Evolutionary conservation across 2,113 vertebrate genomes (phyloP).

Genomic region (Crypturellus undulatus): DNA sequence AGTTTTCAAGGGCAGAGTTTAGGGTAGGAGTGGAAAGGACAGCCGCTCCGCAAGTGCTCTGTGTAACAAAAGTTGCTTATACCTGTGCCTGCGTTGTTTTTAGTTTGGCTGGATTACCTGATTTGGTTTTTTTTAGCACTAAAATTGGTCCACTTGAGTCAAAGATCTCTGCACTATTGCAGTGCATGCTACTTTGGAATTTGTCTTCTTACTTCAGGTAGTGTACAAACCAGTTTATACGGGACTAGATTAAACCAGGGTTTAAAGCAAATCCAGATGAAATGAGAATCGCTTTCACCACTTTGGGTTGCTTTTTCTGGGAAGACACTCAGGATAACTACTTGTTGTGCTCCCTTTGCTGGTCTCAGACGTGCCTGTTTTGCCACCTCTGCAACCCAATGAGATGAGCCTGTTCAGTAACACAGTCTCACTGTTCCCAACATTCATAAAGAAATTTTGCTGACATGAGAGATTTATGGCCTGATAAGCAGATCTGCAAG

Average conservation of each 20-base stretch:
- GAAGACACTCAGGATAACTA: neutral
- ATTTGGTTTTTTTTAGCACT: neutral
- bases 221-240: neutral
- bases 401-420: neutral
- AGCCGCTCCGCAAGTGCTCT: neutral
- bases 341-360: neutral
- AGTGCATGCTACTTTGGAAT: neutral
- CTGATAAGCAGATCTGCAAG: neutral
- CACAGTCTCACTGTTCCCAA: neutral
- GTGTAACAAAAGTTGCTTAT: neutral
- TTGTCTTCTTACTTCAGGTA: neutral
- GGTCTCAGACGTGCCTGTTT: neutral
- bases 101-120: neutral
- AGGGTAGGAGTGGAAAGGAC: neutral
- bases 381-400: neutral
- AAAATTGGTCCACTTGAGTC: neutral
- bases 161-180: neutral
- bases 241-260: neutral
- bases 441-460: neutral
- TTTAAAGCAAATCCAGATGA: neutral
- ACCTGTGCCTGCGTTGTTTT: neutral
- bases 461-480: neutral
- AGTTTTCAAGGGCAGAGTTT: neutral
- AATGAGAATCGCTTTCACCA: neutral
- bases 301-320: neutral